Evolutionary conservation across 2,113 vertebrate genomes (phyloP).

Genomic region (Nesogale talazaci): DNA sequence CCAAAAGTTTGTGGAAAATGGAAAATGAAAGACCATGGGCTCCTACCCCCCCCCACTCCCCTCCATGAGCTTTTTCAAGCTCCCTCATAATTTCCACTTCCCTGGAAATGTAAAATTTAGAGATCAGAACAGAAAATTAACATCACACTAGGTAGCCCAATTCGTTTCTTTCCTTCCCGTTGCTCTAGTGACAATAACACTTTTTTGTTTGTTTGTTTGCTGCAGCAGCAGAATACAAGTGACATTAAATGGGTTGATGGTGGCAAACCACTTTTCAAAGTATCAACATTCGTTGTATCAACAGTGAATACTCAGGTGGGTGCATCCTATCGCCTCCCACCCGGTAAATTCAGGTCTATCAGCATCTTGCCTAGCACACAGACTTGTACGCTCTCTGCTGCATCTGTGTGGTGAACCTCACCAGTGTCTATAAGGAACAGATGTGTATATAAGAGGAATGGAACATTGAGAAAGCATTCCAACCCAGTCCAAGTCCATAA

Average conservation of each 20-base stretch:
- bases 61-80: no score
- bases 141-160: not conserved
- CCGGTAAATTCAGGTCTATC: not conserved
- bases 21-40: no score
- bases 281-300: conserved; percentile 93
- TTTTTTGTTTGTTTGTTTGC: conserved; percentile 47
- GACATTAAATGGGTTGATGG: conserved; percentile 97
- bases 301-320: conserved; percentile 98
- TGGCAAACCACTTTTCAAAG: conserved; percentile 95
- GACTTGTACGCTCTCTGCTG: not conserved
- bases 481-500: no score
- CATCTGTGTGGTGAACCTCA: not conserved
- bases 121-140: not conserved
- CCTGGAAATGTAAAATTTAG: not conserved
- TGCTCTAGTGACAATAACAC: not conserved
- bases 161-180: not conserved
- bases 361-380: not conserved
- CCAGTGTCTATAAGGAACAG: no score
- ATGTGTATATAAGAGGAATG: no score
- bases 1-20: no score
- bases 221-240: conserved; percentile 84
- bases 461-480: no score
- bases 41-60: no score
- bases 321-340: not conserved
- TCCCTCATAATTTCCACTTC: not conserved